Evolutionary conservation across 2,113 vertebrate genomes (phyloP).

Genomic region (Nycticryphes semicollaris): DNA sequence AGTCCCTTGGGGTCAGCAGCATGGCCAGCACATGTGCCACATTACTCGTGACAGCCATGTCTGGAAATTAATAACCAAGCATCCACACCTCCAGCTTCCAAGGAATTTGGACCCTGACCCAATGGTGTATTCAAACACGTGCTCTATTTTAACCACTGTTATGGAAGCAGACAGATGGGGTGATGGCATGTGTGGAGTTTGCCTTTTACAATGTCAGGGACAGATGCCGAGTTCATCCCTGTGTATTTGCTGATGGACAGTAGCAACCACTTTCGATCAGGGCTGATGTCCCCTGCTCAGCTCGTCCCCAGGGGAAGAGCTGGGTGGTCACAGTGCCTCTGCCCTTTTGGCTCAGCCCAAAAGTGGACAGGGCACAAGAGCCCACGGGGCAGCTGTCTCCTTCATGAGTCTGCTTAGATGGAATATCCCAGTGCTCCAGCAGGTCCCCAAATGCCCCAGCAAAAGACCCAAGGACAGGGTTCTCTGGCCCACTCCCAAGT

Average conservation of each 20-base stretch:
- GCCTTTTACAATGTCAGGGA: neutral
- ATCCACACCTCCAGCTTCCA: neutral
- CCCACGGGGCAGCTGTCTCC: neutral
- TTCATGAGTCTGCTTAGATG: neutral
- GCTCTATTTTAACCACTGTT: neutral
- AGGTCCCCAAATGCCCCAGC: neutral
- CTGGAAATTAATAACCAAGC: neutral
- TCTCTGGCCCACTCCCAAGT: neutral
- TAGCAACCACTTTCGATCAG: neutral
- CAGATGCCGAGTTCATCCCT: neutral
- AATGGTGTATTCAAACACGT: accelerated
- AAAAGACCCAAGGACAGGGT: neutral
- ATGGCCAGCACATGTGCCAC: neutral
- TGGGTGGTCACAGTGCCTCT: neutral
- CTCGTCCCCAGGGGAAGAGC: neutral
- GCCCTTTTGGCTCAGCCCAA: neutral
- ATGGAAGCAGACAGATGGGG: neutral
- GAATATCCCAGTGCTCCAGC: neutral
- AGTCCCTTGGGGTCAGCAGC: neutral
- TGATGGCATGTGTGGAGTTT: neutral
- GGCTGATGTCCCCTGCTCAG: neutral
- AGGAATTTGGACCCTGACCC: neutral
- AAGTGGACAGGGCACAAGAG: neutral
- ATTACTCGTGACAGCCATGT: accelerated
- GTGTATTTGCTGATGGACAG: neutral